Evolutionary conservation across 2,113 vertebrate genomes (phyloP).

Genomic region (Delphinapterus leucas): DNA sequence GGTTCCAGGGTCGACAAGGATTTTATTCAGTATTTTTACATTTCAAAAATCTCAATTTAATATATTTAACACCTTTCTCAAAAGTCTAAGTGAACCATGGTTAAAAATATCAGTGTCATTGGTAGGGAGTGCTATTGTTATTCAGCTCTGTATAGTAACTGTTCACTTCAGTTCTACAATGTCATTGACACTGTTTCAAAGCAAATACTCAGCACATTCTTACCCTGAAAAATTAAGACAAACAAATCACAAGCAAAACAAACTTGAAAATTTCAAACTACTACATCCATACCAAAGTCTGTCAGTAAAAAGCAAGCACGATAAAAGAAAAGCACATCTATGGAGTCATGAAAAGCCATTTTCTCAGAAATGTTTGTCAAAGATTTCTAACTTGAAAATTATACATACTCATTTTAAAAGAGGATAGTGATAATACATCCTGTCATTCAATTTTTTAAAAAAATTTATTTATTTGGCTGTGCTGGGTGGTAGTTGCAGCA

Average conservation of each 20-base stretch:
- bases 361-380: neutral
- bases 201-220: neutral
- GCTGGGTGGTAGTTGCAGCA: too few relatives aligned
- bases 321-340: neutral
- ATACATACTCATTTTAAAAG: neutral
- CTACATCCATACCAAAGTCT: neutral
- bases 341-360: neutral
- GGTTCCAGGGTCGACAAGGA: neutral
- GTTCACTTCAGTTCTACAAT: neutral
- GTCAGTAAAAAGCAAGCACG: neutral
- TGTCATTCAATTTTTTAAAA: neutral
- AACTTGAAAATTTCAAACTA: conserved; percentile 34
- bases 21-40: neutral
- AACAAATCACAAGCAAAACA: neutral
- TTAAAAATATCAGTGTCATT: neutral
- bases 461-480: too few relatives aligned
- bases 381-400: conserved; percentile 23
- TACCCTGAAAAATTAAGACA: neutral
- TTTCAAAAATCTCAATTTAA: neutral
- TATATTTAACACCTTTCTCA: neutral
- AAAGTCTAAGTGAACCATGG: neutral
- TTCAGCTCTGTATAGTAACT: neutral
- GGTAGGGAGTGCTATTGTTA: neutral
- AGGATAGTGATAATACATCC: neutral
- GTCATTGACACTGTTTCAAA: neutral